Conservation (phyloP, 2,113 vertebrate species). For the Paramormyrops kingsleyae region DNA sequence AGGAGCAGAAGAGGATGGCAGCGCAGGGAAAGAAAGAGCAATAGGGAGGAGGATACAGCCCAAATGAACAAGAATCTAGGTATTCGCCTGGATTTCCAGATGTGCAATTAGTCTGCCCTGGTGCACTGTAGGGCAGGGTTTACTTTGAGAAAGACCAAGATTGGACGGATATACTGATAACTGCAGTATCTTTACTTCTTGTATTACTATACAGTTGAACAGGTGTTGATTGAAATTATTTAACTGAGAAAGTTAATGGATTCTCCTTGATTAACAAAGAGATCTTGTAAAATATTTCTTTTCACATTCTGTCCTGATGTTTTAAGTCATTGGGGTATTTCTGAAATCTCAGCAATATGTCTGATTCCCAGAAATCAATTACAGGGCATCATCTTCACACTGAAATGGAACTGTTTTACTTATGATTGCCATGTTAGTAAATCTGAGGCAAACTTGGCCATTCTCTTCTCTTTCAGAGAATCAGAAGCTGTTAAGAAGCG, state of each 20-base stretch:
- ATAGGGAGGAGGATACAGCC: constrained; percentile 25
- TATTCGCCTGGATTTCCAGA: not conserved
- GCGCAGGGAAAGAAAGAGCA: not conserved
- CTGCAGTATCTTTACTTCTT: not conserved
- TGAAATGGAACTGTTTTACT: not conserved
- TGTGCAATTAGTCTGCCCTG: not conserved
- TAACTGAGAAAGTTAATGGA: not conserved
- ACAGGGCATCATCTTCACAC: not conserved
- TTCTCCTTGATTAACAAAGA: not conserved
- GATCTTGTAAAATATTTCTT: not conserved
- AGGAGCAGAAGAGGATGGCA: not conserved
- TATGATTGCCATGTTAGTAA: not conserved
- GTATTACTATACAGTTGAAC: not conserved
- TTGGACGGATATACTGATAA: not conserved
- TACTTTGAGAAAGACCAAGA: not conserved
- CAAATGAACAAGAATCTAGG: constrained; percentile 44
- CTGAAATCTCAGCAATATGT: not conserved
- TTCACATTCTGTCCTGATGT: not conserved
- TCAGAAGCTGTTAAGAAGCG: not conserved
- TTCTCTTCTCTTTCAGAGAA: not conserved
- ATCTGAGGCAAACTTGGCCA: not conserved
- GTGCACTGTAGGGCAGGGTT: not conserved
- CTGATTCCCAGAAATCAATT: not conserved
- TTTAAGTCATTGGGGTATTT: not conserved
- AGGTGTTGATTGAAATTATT: not conserved